phyloP scores from a whole-genome alignment of 2,888 invertebrate genomes.

The Habrosyne pyritoides region DNA sequence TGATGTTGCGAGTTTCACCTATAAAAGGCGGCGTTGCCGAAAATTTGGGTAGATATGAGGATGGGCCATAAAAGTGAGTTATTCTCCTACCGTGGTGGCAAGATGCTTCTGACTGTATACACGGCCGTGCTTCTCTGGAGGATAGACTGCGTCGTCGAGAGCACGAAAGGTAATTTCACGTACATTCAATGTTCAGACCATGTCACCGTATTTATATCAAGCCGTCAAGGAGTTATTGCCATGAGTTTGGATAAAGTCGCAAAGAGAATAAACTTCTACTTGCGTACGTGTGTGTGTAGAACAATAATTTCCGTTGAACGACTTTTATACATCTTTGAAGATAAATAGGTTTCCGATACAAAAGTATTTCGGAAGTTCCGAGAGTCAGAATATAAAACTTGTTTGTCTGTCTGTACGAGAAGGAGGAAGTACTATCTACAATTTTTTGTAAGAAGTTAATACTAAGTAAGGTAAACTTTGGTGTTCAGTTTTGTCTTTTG shows the following conservation, averaged over 20 bases:
- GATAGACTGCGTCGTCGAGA: constrained; percentile 74
- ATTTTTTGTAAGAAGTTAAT: neutral
- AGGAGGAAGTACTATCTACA: neutral
- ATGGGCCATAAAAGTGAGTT: constrained; percentile 68
- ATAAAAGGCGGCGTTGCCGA: constrained; percentile 64
- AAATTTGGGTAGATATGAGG: constrained; percentile 64
- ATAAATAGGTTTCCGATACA: constrained; percentile 3
- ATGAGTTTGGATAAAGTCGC: constrained; percentile 2
- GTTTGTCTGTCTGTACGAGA: constrained; percentile 1
- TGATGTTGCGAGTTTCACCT: constrained; percentile 68
- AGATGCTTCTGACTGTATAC: constrained; percentile 72
- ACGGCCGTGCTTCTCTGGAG: constrained; percentile 72
- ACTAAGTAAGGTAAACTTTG: too few relatives aligned
- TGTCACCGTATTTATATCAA: constrained; percentile 14
- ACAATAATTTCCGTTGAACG: neutral
- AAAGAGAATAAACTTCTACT: neutral
- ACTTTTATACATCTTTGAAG: constrained; percentile 4
- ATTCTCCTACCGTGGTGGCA: constrained; percentile 55
- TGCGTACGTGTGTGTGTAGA: neutral
- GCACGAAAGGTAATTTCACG: constrained; percentile 70
- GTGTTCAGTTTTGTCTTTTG: too few relatives aligned
- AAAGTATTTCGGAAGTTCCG: constrained; percentile 2
- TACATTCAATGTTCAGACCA: constrained; percentile 21
- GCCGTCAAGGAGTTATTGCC: neutral
- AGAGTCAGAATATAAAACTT: neutral